Evolutionary conservation across 2,113 vertebrate species (phyloP).

Genomic region (Dermatemys mawii): DNA sequence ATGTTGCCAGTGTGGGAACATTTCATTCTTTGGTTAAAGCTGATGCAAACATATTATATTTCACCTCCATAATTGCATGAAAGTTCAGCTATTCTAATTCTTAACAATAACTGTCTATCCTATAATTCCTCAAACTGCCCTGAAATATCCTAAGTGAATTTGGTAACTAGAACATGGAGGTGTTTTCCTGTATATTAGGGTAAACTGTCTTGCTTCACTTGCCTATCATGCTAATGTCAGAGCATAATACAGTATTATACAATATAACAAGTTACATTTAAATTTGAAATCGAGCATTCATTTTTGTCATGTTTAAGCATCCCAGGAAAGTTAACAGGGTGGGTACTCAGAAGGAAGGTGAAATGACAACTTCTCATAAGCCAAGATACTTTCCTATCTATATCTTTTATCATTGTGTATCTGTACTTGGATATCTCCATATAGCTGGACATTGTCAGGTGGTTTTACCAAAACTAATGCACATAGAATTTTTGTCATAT

Average conservation of each 20-base stretch:
- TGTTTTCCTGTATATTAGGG: slow-evolving; percentile 40
- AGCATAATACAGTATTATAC: background rate
- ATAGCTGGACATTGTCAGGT: background rate
- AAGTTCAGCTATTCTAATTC: slow-evolving; percentile 13
- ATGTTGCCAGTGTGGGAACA: background rate
- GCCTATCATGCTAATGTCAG: slow-evolving; percentile 7
- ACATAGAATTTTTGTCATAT: background rate
- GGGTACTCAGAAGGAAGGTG: background rate
- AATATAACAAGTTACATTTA: slow-evolving; percentile 40
- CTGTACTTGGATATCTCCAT: background rate
- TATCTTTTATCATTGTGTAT: background rate
- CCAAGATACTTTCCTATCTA: background rate
- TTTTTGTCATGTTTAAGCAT: slow-evolving; percentile 28
- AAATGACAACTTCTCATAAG: slow-evolving; percentile 23
- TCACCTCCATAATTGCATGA: slow-evolving; percentile 53
- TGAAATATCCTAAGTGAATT: slow-evolving; percentile 52
- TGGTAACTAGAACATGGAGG: slow-evolving; percentile 24
- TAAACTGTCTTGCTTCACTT: slow-evolving; percentile 44
- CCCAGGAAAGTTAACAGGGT: slow-evolving; percentile 43
- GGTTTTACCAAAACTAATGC: background rate
- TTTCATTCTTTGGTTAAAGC: slow-evolving; percentile 36
- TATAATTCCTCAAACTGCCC: slow-evolving; percentile 43
- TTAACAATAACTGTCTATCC: slow-evolving; percentile 52
- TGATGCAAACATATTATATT: slow-evolving; percentile 56
- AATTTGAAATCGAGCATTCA: slow-evolving; percentile 33